Conservation (phyloP, 2,113 vertebrate species). For the Xyliphius kryptos region DNA sequence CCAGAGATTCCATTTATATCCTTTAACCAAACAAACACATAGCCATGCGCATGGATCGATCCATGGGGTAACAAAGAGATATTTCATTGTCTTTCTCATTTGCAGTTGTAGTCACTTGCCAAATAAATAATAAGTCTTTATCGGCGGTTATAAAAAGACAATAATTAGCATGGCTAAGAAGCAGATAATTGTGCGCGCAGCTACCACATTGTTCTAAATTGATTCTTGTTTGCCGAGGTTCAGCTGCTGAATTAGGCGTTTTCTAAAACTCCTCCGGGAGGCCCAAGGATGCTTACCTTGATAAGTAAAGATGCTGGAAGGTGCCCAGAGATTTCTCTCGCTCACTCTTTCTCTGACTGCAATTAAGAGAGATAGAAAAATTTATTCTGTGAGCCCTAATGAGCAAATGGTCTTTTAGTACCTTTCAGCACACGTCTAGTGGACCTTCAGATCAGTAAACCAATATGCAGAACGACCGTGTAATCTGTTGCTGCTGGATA, state of each 20-base stretch:
- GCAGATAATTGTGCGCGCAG: conserved; percentile 27
- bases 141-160: conserved; percentile 46
- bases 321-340: conserved; percentile 10
- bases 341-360: background rate
- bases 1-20: no score
- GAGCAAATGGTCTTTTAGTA: no score
- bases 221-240: conserved; percentile 28
- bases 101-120: conserved; percentile 12
- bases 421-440: no score
- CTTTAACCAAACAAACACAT: no score
- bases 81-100: conserved; percentile 3
- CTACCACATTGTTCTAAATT: conserved; percentile 32
- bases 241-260: conserved; percentile 39
- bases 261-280: conserved; percentile 30
- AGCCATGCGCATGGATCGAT: no score
- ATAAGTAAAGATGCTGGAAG: conserved; percentile 31
- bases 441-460: no score
- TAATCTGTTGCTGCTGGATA: background rate
- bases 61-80: conserved; percentile 9
- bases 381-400: no score
- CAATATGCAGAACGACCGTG: background rate
- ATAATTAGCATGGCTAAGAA: conserved; percentile 51
- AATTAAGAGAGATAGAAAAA: conserved; percentile 13
- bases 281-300: conserved; percentile 32
- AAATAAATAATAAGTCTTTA: conserved; percentile 49